Conservation (phyloP, 2,888 invertebrate genomes). For the Drosophila maculinotata region DNA sequence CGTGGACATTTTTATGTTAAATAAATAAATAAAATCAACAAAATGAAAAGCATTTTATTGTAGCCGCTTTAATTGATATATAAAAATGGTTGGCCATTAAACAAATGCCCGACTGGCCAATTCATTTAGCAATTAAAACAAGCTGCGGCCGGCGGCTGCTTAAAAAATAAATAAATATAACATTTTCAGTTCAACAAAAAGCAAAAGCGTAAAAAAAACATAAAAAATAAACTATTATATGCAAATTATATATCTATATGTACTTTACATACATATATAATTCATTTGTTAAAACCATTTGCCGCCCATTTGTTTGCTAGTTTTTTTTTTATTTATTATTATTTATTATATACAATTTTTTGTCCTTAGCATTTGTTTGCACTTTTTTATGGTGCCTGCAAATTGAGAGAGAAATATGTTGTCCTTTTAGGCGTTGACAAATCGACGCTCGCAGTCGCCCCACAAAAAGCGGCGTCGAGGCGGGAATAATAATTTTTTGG, state of each 20-base stretch:
- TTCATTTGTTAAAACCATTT: conserved; percentile 77
- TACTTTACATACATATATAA: conserved; percentile 56
- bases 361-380: conserved; percentile 9
- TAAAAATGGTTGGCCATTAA: conserved; percentile 76
- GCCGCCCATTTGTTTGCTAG: conserved; percentile 66
- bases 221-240: conserved; percentile 65
- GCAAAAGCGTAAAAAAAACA: conserved; percentile 4
- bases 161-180: conserved; percentile 27
- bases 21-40: conserved; percentile 27
- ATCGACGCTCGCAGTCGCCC: conserved; percentile 65
- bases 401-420: conserved; percentile 75
- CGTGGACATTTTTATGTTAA: conserved; percentile 43
- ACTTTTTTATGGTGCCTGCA: conserved; percentile 33
- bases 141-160: conserved; percentile 66
- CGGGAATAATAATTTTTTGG: conserved; percentile 84
- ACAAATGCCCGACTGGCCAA: conserved; percentile 65
- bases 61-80: conserved; percentile 77
- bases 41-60: conserved; percentile 50
- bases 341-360: conserved; percentile 35
- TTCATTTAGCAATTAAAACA: conserved; percentile 82
- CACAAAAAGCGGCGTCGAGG: conserved; percentile 73
- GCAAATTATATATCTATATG: conserved; percentile 53
- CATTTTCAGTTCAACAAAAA: conserved; percentile 17
- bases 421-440: conserved; percentile 83
- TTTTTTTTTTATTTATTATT: conserved; percentile 26